Base-by-base conservation (phyloP, 1,140 invertebrate genomes). In the Drosophila truncata region DNA sequence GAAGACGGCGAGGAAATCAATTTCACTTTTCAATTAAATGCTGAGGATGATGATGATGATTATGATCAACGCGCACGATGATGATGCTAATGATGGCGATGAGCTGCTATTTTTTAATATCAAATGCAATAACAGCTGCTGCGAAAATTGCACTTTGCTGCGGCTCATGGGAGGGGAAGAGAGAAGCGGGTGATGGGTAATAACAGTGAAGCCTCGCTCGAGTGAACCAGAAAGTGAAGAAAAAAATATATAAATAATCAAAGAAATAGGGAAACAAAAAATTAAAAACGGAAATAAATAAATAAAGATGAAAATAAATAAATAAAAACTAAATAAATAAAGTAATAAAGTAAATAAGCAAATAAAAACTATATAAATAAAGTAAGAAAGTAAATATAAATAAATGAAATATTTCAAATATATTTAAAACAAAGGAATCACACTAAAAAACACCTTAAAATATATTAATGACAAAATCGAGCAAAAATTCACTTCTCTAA, bases 1-100 rank as follows among this genome's bases (percentile, higher is more conserved):
- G 62, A 75, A 72, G 23, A 29, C 27, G 25, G 9, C 29, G 64
- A 64, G 27, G 67, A 72, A 58, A 86, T 85, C 82, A 85, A 86
- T 85, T 85, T 85, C 82, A 85, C 82, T 85, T 85, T 85, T 86
- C 67, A 86, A 86, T 85, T 82, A 85, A 84, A 77, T 63, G 47
- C 44, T 14, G 31, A 20, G 35, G 41, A 60, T 59, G 58, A 52
- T 23, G 31, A 54, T 54, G 31, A 54, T 23, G 31, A 54, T 54
- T 18, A 54, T 23, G 20, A 37, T 55, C 50, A 35, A 11, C 50
- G 27, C 39, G 20, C 23, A 20, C 27, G 46, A 47, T 49, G 50
- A 58, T 72, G 50, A 58, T 72, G 50, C 46, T 70, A 55, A 71
- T 44, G 25, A 71, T 49, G 64, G 37, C 37, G 64, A 67, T 67